Base-by-base conservation (phyloP, 2,113 vertebrate genomes). In the Donacobius atricapilla region DNA sequence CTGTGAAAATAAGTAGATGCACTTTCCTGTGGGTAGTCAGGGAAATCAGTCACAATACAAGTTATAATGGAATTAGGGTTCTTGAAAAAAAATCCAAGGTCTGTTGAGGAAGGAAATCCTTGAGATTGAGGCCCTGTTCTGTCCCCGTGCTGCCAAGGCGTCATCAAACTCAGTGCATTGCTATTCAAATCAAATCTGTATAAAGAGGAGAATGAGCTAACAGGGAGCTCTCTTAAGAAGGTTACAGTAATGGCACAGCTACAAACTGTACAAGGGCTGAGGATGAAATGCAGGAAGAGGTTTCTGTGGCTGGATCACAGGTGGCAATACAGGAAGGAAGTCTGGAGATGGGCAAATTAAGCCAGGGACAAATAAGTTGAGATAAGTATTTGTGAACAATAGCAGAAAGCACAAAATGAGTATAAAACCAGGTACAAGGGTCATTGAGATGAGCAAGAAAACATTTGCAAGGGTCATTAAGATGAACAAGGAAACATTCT, bases 121-220 rank as follows among this genome's bases (percentile, higher is more conserved):
- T 0, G 0, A 56, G 24, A 6, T 13, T n/a, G 37, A 48, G 35
- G 6, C 33, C 64, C 6, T 27, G 13, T 33, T 51, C 1, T 0
- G 1, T 57, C 31, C 37, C n/a, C 0, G 0, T 5, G 17, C 30
- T 70, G 37, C 58, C 68, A 72, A 47, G 50, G 19, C 9, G 3
- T 39, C 60, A 14, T 31, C 79, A 56, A 63, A 79, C 39, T 56
- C 60, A 37, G 56, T 68, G 22, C 9, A 19, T 27, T 71, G 15
- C 47, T 47, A 18, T 60, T 58, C 65, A 64, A 72, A 81, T 19
- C 7, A 86, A 78, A 58, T 35, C 47, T 58, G 1, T 31, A 33
- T 14, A 40, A 64, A 82, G 79, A 71, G 40, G 11, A 68, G 82
- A 44, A 51, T 44, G 39, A 66, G 57, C 25, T 93, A 73, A 72